phyloP scores from a whole-genome alignment of 2,113 vertebrate genomes.

The Rhabdomys dilectus region DNA sequence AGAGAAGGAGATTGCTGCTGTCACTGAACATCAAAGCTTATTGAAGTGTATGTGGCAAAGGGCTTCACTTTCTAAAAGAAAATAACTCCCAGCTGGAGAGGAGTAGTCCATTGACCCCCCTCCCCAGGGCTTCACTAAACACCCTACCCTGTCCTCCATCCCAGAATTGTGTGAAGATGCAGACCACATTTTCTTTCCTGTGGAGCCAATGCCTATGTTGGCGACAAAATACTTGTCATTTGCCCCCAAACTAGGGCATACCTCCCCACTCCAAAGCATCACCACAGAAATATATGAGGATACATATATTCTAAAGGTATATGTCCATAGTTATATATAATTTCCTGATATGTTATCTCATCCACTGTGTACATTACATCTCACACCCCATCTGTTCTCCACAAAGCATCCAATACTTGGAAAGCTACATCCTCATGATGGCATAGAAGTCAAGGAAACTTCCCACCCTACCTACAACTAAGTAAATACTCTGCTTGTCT shows the following conservation, averaged over 20 bases:
- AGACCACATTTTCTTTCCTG: background rate
- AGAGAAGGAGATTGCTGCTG: background rate
- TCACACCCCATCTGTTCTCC: background rate
- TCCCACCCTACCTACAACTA: background rate
- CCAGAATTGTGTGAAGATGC: background rate
- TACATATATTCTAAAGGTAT: background rate
- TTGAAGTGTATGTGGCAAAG: background rate
- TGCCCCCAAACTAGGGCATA: background rate
- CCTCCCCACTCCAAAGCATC: background rate
- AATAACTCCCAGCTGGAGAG: background rate
- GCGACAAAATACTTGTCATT: background rate
- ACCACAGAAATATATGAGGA: background rate
- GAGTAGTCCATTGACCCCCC: background rate
- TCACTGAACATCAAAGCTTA: constrained; percentile 40
- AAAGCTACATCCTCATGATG: background rate
- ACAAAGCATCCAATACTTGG: background rate
- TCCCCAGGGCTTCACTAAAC: background rate
- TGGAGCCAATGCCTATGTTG: background rate
- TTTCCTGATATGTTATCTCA: background rate
- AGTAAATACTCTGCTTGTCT: background rate
- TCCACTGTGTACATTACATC: background rate
- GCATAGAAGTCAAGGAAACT: background rate
- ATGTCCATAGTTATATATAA: background rate
- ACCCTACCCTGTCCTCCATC: background rate
- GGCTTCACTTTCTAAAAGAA: background rate